Evolutionary conservation across 2,113 vertebrate species (phyloP).

Genomic region (Nerophis ophidion): DNA sequence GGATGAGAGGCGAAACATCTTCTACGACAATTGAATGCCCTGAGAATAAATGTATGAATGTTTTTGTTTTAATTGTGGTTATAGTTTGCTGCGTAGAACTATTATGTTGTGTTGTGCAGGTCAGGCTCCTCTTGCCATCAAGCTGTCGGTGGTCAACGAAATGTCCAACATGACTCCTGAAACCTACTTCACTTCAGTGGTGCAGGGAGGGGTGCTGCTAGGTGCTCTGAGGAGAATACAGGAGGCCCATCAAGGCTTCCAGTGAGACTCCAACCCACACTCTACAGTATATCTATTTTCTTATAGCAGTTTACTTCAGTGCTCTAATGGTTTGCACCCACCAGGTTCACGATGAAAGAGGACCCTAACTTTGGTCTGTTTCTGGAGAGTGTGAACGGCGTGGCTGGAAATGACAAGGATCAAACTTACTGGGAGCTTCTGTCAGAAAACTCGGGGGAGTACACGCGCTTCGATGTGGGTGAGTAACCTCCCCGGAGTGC

Average conservation of each 20-base stretch:
- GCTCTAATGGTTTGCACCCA: not conserved
- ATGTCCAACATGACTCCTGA: conserved; percentile 28
- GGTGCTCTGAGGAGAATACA: conserved; percentile 57
- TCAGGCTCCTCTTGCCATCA: conserved; percentile 27
- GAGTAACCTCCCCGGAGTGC: conserved; percentile 40
- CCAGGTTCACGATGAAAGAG: conserved; percentile 55
- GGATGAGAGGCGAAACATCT: too few species aligned
- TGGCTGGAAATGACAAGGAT: conserved; percentile 39
- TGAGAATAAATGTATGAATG: too few species aligned
- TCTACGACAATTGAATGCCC: too few species aligned
- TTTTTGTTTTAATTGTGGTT: too few species aligned
- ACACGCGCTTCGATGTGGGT: conserved; percentile 51
- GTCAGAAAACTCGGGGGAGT: conserved; percentile 39
- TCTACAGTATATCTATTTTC: not conserved
- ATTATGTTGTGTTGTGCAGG: conserved; percentile 6
- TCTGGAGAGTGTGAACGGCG: conserved; percentile 66
- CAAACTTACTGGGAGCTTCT: conserved; percentile 66
- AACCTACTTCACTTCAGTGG: conserved; percentile 37
- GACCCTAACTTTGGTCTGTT: conserved; percentile 51
- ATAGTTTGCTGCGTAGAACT: too few species aligned
- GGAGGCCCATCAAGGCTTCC: conserved; percentile 47
- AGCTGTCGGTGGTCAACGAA: conserved; percentile 50
- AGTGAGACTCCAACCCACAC: conserved; percentile 30
- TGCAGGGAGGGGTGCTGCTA: conserved; percentile 54
- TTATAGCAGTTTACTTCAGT: too few species aligned